These are phyloP conservation scores for Hetaerina americana DNA, from an alignment of 1,140 invertebrate genomes.

Conservation along the genomic window DNA sequence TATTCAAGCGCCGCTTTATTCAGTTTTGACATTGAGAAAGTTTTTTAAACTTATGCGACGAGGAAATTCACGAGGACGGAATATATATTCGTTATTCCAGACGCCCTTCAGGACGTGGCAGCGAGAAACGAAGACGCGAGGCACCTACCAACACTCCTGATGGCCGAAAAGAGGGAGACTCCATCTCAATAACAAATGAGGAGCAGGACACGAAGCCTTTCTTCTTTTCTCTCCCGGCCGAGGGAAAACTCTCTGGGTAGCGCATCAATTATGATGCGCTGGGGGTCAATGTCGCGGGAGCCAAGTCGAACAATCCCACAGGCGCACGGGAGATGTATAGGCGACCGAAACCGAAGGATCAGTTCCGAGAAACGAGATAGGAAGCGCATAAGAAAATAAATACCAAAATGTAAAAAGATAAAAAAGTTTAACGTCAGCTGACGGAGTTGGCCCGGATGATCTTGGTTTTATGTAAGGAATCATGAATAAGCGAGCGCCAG, in stretches of 20 bases:
- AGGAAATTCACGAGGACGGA: background rate
- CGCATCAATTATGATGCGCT: background rate
- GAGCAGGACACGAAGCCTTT: background rate
- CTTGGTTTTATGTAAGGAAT: too few relatives aligned
- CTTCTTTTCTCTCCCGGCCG: background rate
- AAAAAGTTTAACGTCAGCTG: too few relatives aligned
- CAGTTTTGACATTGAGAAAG: background rate
- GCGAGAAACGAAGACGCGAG: background rate
- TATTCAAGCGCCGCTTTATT: background rate
- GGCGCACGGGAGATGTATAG: too few relatives aligned
- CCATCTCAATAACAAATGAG: conserved; percentile 1
- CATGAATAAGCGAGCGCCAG: too few relatives aligned
- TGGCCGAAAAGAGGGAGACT: too few relatives aligned
- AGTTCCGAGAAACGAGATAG: too few relatives aligned
- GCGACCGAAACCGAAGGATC: too few relatives aligned
- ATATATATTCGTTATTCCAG: background rate
- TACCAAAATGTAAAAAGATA: too few relatives aligned
- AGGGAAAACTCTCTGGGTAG: background rate
- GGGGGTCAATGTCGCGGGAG: background rate
- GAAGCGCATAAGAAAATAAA: too few relatives aligned
- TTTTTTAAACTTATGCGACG: background rate
- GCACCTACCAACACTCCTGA: background rate
- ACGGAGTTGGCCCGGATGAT: too few relatives aligned
- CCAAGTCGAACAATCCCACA: too few relatives aligned
- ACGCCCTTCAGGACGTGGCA: background rate